phyloP scores from a whole-genome alignment of 2,888 invertebrate genomes.

The Chalcis sispes region DNA sequence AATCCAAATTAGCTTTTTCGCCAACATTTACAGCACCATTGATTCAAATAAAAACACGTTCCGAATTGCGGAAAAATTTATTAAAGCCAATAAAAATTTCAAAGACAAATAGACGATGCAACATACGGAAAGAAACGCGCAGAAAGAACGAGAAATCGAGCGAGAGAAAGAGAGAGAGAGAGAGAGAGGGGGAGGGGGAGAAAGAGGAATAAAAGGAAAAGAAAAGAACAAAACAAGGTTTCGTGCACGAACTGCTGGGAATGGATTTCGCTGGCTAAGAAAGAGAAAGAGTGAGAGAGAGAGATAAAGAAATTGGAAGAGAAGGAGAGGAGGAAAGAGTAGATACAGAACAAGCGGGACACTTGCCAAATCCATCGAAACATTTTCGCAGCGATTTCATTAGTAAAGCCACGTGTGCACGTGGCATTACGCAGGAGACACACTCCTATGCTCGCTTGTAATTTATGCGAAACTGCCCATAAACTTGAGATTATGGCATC shows the following conservation, averaged over 20 bases:
- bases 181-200: background rate
- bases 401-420: conserved; percentile 33
- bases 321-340: background rate
- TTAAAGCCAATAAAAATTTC: conserved; percentile 44
- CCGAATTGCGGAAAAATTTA: conserved; percentile 28
- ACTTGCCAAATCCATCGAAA: conserved; percentile 56
- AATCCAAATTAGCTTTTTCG: background rate
- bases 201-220: conserved; percentile 4
- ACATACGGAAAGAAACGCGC: background rate
- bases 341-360: conserved; percentile 15
- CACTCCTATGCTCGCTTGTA: conserved; percentile 6
- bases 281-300: background rate
- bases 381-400: conserved; percentile 55
- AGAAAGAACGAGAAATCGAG: background rate
- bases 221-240: conserved; percentile 31
- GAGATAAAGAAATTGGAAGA: background rate
- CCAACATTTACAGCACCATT: conserved; percentile 7
- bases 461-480: conserved; percentile 54
- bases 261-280: conserved; percentile 9
- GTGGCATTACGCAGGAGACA: background rate
- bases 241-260: conserved; percentile 24
- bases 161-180: background rate
- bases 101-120: conserved; percentile 40
- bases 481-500: conserved; percentile 54
- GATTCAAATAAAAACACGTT: conserved; percentile 13